phyloP scores from a whole-genome alignment of 1,140 invertebrate species.

The Druon quercuslanigerum region DNA sequence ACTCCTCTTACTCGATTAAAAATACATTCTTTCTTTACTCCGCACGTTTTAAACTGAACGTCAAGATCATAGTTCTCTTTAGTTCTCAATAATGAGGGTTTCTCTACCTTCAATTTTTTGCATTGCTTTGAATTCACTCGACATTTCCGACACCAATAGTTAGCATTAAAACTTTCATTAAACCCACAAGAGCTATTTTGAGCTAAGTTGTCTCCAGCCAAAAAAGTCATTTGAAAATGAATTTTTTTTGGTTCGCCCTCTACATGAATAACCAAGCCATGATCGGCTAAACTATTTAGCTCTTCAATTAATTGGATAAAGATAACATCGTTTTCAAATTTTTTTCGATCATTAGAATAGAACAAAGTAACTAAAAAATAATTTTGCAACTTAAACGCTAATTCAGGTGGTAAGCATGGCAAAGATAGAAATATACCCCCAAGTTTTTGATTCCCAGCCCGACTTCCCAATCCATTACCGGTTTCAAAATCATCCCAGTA shows the following conservation, averaged over 20 bases:
- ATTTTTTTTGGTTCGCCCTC: background rate
- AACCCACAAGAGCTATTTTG: background rate
- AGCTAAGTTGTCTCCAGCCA: background rate
- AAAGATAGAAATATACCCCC: conserved; percentile 50
- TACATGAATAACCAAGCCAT: background rate
- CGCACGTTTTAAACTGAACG: background rate
- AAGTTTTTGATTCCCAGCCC: conserved; percentile 49
- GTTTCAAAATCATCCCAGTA: conserved; percentile 49
- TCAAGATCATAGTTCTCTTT: background rate
- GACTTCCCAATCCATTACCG: conserved; percentile 46
- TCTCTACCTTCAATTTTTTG: background rate
- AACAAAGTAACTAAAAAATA: conserved; percentile 26
- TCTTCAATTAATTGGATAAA: conserved; percentile 32
- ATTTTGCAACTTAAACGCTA: conserved; percentile 2
- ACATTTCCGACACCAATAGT: conserved; percentile 10
- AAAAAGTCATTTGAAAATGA: background rate
- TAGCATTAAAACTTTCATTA: background rate
- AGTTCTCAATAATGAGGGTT: background rate
- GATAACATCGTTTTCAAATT: conserved; percentile 1
- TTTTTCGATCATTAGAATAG: conserved; percentile 23
- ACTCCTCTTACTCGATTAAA: no score
- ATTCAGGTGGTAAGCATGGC: conserved; percentile 46
- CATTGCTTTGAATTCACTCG: background rate
- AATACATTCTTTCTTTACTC: no score
- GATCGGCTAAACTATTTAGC: background rate